Conservation (phyloP, 2,888 invertebrate species). For the Phalangium opilio region DNA sequence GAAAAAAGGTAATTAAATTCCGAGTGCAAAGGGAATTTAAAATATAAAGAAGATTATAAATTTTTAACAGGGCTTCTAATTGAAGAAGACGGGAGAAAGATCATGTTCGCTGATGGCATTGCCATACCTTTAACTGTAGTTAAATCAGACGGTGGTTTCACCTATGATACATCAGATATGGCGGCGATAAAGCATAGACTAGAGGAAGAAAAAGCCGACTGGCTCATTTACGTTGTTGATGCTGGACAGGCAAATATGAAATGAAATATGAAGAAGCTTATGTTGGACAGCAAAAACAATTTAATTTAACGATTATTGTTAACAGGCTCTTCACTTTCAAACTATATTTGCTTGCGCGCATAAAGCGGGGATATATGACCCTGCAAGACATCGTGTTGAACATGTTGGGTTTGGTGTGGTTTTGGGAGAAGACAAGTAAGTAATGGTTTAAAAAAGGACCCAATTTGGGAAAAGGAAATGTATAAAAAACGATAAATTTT, state of each 20-base stretch:
- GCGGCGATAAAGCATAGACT: slow-evolving; percentile 63
- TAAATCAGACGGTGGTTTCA: slow-evolving; percentile 90
- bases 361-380: slow-evolving; percentile 54
- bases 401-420: slow-evolving; percentile 95
- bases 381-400: slow-evolving; percentile 51
- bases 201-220: slow-evolving; percentile 54
- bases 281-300: too few species aligned
- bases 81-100: slow-evolving; percentile 45
- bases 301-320: slow-evolving; percentile 11
- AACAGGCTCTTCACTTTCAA: slow-evolving; percentile 49
- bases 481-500: too few species aligned
- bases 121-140: slow-evolving; percentile 73
- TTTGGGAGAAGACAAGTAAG: slow-evolving; percentile 73
- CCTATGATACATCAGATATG: slow-evolving; percentile 97
- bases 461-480: too few species aligned
- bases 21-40: too few species aligned
- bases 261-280: too few species aligned
- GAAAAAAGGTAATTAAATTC: slow-evolving; percentile 36
- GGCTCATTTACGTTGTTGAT: slow-evolving; percentile 88
- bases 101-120: slow-evolving; percentile 33
- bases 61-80: slow-evolving; percentile 33
- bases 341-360: slow-evolving; percentile 62
- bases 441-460: too few species aligned
- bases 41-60: too few species aligned
- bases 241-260: slow-evolving; percentile 71